A percentile compares a stretch with the other conserved stretches of the same genome.
phyloP scores from a whole-genome alignment of 2,797 vertebrate genomes.

The Eurystomus glaucurus region DNA sequence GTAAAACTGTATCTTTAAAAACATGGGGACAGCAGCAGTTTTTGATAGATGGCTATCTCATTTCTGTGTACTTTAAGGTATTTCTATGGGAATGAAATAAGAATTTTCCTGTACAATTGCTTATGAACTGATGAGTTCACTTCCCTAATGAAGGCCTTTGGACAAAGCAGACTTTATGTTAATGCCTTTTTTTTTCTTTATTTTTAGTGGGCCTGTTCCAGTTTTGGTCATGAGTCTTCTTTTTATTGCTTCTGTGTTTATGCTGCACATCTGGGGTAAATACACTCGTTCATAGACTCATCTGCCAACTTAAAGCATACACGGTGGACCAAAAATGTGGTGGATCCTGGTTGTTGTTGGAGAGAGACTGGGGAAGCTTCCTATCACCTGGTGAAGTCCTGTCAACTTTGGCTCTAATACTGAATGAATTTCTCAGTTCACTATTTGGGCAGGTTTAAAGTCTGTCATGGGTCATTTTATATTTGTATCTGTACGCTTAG shows the following conservation, averaged over 20 bases:
- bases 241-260: constrained; percentile 99
- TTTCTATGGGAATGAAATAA: not conserved
- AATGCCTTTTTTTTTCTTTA: constrained; percentile 65
- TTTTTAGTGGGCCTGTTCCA: constrained; percentile 95
- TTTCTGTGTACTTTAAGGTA: not conserved
- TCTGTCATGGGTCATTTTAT: constrained; percentile 14
- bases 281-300: constrained; percentile 96
- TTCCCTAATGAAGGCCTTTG: not conserved
- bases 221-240: constrained; percentile 99
- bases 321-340: constrained; percentile 92
- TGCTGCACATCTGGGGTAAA: constrained; percentile 99
- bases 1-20: not conserved
- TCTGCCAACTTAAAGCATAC: constrained; percentile 84
- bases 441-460: constrained; percentile 53
- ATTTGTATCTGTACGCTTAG: constrained; percentile 49
- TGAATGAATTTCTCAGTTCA: constrained; percentile 67
- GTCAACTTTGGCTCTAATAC: constrained; percentile 65
- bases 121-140: not conserved
- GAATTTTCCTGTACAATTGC: not conserved
- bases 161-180: constrained; percentile 17
- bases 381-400: constrained; percentile 66
- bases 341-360: constrained; percentile 77
- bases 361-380: constrained; percentile 72
- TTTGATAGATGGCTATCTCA: not conserved
- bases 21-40: not conserved